Evolutionary conservation across 2,113 vertebrate genomes (phyloP).

Genomic region (Ursus arctos): DNA sequence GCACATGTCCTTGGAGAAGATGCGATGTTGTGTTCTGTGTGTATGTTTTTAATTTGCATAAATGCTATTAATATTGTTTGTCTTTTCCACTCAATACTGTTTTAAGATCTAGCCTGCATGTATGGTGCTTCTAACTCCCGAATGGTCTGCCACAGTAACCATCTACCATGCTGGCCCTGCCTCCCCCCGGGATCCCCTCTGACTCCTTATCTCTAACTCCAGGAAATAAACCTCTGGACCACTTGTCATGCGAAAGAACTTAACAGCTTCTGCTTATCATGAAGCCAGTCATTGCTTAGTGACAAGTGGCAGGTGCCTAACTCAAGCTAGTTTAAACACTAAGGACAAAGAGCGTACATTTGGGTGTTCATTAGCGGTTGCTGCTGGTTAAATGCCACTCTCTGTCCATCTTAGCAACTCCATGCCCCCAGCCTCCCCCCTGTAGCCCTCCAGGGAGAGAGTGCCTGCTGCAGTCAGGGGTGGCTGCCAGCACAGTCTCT

Average conservation of each 20-base stretch:
- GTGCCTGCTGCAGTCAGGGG: not conserved
- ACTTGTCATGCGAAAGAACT: not conserved
- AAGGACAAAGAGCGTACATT: not conserved
- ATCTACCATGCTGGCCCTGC: not conserved
- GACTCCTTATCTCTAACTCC: not conserved
- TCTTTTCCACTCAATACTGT: not conserved
- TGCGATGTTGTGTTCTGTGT: not conserved
- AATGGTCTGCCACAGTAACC: not conserved
- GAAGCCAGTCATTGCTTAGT: not conserved
- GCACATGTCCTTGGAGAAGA: not conserved
- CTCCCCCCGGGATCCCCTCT: not conserved
- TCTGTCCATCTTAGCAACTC: not conserved
- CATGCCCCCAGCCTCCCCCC: not conserved
- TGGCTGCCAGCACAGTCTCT: not conserved
- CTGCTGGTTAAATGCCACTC: not conserved
- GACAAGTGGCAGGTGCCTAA: not conserved
- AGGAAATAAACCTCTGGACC: not conserved
- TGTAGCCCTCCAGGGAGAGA: not conserved
- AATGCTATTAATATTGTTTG: not conserved
- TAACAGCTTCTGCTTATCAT: not conserved
- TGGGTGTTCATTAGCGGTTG: not conserved
- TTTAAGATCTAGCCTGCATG: not conserved
- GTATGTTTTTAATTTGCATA: conserved; percentile 46
- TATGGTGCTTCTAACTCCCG: not conserved
- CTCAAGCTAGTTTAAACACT: not conserved